Evolutionary conservation across 92 coral and sea anemone genomes (phyloP), one percentile per base, ranked within the genome.

Genomic region (Epizoanthus scotinus): DNA sequence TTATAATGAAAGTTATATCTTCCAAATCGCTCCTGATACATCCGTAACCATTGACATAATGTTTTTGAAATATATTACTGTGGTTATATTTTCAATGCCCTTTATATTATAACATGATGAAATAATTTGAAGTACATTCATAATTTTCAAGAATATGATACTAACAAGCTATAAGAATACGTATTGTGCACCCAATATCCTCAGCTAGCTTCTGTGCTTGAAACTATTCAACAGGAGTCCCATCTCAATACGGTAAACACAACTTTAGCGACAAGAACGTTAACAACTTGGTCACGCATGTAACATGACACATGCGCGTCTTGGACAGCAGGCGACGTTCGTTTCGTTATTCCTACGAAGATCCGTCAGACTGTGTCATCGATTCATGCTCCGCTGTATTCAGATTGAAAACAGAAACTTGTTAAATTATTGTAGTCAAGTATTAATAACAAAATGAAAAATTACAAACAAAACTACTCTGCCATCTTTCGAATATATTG

Each of bases 381-480:
- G 13, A 59, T 73, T 34, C 54, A 13, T 57, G 56, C 80, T 74
- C 67, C 47, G 42, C 80, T 74, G 52, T 59, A 21, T 57, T 74
- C 31, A 74, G 58, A 74, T 36, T 74, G 24, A 57, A 57, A 53
- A 74, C 59, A 74, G 25, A 31, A 58, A 42, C 53, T 27, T 6
- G 44, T 74, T 58, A 74, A 57, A 74, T 47, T 47, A 1, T 47
- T 47, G 0, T 15, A 47, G 17, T 47, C 14, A 47, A 47, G 8
- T 44, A 8, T 44, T 44, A 44, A 40, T 9, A 40, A 40, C n/a
- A n/a, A n/a, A n/a, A n/a, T n/a, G n/a, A n/a, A n/a, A n/a, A n/a
- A n/a, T n/a, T n/a, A n/a, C n/a, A n/a, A n/a, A n/a, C n/a, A n/a
- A n/a, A n/a, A n/a, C n/a, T n/a, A n/a, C n/a, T n/a, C n/a, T n/a